Evolutionary conservation across 1,140 invertebrate genomes (phyloP), one percentile per base, ranked within the genome.

Genomic region (Liolophura sinensis): DNA sequence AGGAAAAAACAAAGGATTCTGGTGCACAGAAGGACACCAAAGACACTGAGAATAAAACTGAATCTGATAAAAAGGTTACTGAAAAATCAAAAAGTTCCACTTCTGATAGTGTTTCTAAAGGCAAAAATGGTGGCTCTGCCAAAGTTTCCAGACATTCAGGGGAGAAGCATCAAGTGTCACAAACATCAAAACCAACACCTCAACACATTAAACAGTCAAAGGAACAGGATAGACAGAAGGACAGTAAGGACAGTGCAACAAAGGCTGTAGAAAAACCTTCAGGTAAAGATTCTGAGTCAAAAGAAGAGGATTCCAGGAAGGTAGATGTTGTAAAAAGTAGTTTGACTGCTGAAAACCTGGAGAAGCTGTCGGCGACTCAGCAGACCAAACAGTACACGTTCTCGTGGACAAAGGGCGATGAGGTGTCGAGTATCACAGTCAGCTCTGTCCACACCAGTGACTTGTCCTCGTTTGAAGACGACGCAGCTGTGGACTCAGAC

Each of bases 371-470:
- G 12, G 52, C 24, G 52, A 40, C 31, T 40, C 3, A 40, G 31
- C 55, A 54, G 16, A 31, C 58, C 47, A 71, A 68, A 31, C 65
- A 71, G 25, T 82, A 82, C 63, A 77, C 76, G 27, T 83, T 83
- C 74, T 78, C 78, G 1, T 83, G 81, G 81, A 69, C 50, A 24
- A 68, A 77, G 22, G 68, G 47, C 11, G 78, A 72, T 50, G 58
- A 70, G 16, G 57, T 76, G 40, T 83, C 81, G 9, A 83, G 85
- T 65, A 64, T 84, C 3, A 78, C 80, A 9, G 72, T 85, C 20
- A 85, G 83, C 64, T 86, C 85, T 31, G 82, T 86, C 12, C 85
- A 86, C 72, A 86, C 85, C 1, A 86, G 85, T 78, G 85, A 86
- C 65, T 68, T 86, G 48, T 86, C 85, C 5, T 78, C 80, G 25